Evolutionary conservation across 2,888 invertebrate genomes (phyloP).

Genomic region (Eupeodes latifasciatus): DNA sequence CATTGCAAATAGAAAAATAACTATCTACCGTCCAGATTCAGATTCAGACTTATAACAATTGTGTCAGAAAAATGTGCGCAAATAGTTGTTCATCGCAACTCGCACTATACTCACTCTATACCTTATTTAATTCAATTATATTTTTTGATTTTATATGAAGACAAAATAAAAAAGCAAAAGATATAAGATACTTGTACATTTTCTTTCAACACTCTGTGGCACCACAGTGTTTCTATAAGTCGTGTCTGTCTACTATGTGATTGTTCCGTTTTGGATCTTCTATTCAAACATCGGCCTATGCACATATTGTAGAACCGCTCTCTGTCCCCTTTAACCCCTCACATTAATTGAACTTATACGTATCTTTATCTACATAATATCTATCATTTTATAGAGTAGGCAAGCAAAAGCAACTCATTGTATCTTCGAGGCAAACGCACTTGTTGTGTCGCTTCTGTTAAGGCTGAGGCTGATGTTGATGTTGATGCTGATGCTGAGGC

Average conservation of each 20-base stretch:
- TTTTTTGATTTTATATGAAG: constrained; percentile 26
- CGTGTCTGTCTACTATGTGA: background rate
- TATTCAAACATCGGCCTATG: constrained; percentile 9
- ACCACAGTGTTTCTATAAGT: background rate
- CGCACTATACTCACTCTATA: constrained; percentile 18
- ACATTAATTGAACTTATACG: constrained; percentile 52
- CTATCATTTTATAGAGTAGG: background rate
- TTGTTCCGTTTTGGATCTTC: constrained; percentile 37
- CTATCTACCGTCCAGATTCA: constrained; percentile 8
- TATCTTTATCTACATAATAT: constrained; percentile 40
- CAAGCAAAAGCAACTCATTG: background rate
- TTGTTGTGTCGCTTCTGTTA: constrained; percentile 23
- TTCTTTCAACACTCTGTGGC: constrained; percentile 21
- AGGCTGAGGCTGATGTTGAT: background rate
- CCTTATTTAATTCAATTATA: constrained; percentile 10
- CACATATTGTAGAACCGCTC: background rate
- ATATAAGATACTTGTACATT: background rate
- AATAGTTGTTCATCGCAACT: constrained; percentile 24
- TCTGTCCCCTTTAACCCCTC: background rate
- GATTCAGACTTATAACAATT: constrained; percentile 27
- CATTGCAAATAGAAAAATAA: constrained; percentile 44
- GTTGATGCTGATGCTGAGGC: too few relatives aligned
- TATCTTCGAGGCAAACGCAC: constrained; percentile 33
- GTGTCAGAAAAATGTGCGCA: constrained; percentile 46
- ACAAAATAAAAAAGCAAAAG: background rate